Conservation (phyloP, 2,888 invertebrate genomes). For the Aquatica leii region DNA sequence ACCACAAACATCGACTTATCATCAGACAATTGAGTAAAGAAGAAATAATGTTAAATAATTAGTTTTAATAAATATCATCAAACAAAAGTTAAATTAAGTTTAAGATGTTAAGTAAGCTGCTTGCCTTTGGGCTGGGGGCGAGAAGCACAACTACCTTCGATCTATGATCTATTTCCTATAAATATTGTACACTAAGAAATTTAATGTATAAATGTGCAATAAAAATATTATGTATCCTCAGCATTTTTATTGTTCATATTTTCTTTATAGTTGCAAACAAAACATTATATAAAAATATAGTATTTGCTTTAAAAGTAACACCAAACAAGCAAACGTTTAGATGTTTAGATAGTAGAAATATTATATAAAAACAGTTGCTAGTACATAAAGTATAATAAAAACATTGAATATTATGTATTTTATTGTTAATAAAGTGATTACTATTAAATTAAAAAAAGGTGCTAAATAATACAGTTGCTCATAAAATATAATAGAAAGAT, state of each 20-base stretch:
- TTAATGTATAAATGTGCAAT: constrained; percentile 51
- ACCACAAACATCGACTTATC: constrained; percentile 42
- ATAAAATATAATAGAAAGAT: too few species aligned
- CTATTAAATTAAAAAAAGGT: too few species aligned
- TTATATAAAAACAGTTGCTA: too few species aligned
- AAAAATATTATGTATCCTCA: constrained; percentile 37
- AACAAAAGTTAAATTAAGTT: constrained; percentile 11
- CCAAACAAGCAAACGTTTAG: too few species aligned
- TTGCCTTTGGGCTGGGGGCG: constrained; percentile 51
- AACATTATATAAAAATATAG: too few species aligned
- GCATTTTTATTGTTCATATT: not conserved
- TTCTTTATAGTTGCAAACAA: too few species aligned
- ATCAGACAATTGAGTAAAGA: constrained; percentile 44
- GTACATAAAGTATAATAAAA: too few species aligned
- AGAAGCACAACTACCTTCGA: constrained; percentile 39
- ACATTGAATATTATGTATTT: too few species aligned
- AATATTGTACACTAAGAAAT: constrained; percentile 39
- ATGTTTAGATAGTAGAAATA: too few species aligned
- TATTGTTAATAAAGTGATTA: too few species aligned
- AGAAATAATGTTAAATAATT: constrained; percentile 39
- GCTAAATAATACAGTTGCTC: too few species aligned
- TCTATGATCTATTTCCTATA: constrained; percentile 38
- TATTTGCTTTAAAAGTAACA: too few species aligned
- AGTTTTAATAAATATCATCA: constrained; percentile 29
- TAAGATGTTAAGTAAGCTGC: constrained; percentile 37